Percentiles rank a stretch among this genome's conserved stretches.
These are phyloP conservation scores for Rhopalosiphum nymphaeae DNA, from an alignment of 2,888 invertebrate genomes.

Conservation along the genomic window DNA sequence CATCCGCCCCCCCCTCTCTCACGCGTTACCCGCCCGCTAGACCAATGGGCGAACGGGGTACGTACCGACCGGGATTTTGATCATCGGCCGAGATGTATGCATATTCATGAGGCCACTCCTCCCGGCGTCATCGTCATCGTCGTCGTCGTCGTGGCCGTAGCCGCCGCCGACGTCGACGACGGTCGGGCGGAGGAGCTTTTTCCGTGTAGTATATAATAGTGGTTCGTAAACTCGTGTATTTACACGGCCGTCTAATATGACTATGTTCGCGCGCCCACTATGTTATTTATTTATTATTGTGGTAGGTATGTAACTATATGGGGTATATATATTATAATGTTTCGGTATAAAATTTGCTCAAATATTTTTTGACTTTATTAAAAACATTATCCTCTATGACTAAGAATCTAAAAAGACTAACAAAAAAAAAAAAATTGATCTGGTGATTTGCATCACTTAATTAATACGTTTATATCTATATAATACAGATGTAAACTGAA, in stretches of 20 bases:
- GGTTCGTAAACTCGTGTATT: conserved; percentile 28
- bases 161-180: background rate
- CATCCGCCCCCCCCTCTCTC: background rate
- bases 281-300: background rate
- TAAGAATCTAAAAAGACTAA: background rate
- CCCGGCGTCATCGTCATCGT: conserved; percentile 49
- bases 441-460: background rate
- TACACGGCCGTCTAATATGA: background rate
- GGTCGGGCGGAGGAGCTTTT: conserved; percentile 33
- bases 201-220: background rate
- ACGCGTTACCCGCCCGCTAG: conserved; percentile 18
- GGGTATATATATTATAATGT: too few species aligned
- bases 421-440: background rate
- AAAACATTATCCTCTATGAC: background rate
- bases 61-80: conserved; percentile 64
- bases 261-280: background rate
- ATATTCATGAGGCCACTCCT: conserved; percentile 65
- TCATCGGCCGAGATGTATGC: conserved; percentile 65
- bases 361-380: background rate
- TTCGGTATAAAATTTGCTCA: background rate
- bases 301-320: background rate
- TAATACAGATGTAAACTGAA: background rate
- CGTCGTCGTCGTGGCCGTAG: background rate
- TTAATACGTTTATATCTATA: background rate
- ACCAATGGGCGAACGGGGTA: conserved; percentile 63